A percentile compares a stretch with the other conserved stretches of the same genome.
Conservation (phyloP, 2,113 vertebrate species). For the Amia ocellicauda region DNA sequence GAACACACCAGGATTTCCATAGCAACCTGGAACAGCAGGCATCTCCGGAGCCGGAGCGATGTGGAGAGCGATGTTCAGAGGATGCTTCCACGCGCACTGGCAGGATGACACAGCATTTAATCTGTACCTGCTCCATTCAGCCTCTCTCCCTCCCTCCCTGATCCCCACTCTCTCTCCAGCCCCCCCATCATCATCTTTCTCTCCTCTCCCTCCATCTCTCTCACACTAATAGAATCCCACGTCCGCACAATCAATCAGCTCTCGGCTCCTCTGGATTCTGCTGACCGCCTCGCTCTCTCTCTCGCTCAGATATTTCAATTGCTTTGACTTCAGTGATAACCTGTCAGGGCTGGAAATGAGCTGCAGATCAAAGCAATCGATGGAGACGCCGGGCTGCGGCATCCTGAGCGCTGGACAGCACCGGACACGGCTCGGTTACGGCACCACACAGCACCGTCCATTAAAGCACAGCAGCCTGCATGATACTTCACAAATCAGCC, state of each 20-base stretch:
- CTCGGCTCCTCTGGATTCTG: slow-evolving; percentile 10
- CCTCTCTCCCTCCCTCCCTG: background rate
- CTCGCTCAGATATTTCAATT: slow-evolving; percentile 16
- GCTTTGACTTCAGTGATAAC: slow-evolving; percentile 5
- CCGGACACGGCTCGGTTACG: background rate
- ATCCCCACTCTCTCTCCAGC: background rate
- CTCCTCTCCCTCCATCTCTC: background rate
- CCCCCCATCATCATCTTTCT: background rate
- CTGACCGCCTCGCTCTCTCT: background rate
- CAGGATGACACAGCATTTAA: background rate
- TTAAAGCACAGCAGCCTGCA: background rate
- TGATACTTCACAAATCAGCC: too few relatives aligned
- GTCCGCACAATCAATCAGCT: background rate
- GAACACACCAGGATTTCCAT: too few relatives aligned
- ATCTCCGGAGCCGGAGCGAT: too few relatives aligned
- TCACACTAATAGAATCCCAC: background rate
- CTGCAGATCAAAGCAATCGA: slow-evolving; percentile 23
- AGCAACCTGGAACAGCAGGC: too few relatives aligned
- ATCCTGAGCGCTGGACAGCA: too few relatives aligned
- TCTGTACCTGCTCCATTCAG: background rate
- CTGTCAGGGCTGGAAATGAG: slow-evolving; percentile 26
- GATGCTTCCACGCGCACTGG: background rate
- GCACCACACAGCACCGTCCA: too few relatives aligned
- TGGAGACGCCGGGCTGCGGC: too few relatives aligned
- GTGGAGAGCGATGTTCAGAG: background rate